Conservation (phyloP, 2,113 vertebrate species). For the Apistogramma diplotaenia region DNA sequence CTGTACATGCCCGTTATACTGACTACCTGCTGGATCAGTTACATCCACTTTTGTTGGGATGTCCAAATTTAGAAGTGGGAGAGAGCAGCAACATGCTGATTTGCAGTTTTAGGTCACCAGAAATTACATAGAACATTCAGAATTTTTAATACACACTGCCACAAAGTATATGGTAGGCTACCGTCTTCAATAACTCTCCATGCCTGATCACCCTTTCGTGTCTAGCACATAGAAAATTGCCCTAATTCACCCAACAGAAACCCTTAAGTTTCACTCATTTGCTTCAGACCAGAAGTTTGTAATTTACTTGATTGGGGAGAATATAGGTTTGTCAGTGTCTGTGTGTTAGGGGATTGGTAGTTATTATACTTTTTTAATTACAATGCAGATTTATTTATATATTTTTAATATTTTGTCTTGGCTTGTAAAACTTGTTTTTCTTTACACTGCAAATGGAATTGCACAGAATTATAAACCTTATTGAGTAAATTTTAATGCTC, state of each 20-base stretch:
- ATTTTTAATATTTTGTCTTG: not conserved
- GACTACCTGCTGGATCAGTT: slow-evolving; percentile 70
- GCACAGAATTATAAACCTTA: not conserved
- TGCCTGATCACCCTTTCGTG: slow-evolving; percentile 72
- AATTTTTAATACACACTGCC: slow-evolving; percentile 77
- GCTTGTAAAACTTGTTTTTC: not conserved
- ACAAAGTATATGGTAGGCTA: slow-evolving; percentile 77
- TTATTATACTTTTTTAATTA: not conserved
- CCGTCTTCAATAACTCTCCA: slow-evolving; percentile 75
- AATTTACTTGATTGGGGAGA: not conserved
- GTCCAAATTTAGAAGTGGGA: slow-evolving; percentile 72
- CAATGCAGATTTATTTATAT: not conserved
- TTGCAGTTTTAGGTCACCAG: slow-evolving; percentile 76
- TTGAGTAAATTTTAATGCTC: not conserved
- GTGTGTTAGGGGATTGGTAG: not conserved
- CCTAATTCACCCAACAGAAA: slow-evolving; percentile 43
- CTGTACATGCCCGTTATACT: not conserved
- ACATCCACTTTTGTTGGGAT: slow-evolving; percentile 65
- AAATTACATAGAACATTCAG: slow-evolving; percentile 78
- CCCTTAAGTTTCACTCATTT: slow-evolving; percentile 35
- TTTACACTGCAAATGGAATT: not conserved
- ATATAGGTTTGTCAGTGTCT: not conserved
- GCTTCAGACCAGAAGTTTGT: slow-evolving; percentile 22
- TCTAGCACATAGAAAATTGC: slow-evolving; percentile 61
- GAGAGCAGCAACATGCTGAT: slow-evolving; percentile 71